Percentiles rank a stretch among this genome's conserved stretches.
phyloP scores from a whole-genome alignment of 2,888 invertebrate genomes.

The Perithous albicinctus region DNA sequence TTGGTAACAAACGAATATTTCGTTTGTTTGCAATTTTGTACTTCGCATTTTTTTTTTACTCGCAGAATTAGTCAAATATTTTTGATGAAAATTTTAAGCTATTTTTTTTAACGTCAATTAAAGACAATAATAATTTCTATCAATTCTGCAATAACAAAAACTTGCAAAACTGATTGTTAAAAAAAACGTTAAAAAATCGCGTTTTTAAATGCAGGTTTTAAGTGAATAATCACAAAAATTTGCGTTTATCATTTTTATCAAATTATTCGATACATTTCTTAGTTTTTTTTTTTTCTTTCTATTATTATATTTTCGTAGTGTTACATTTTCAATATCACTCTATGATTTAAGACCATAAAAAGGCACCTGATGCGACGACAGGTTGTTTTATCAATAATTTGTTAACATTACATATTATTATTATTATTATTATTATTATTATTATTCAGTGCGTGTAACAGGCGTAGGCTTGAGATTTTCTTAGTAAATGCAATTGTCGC shows the following conservation, averaged over 20 bases:
- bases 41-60: background rate
- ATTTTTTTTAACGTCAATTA: too few relatives aligned
- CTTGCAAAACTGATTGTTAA: too few relatives aligned
- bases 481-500: conserved; percentile 16
- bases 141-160: background rate
- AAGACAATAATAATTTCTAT: too few relatives aligned
- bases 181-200: too few relatives aligned
- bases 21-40: background rate
- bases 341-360: conserved; percentile 57
- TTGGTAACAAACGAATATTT: background rate
- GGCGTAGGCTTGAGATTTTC: conserved; percentile 45
- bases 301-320: conserved; percentile 14
- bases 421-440: conserved; percentile 6
- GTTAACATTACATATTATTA: conserved; percentile 28
- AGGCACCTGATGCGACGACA: conserved; percentile 62
- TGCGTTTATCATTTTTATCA: conserved; percentile 40
- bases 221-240: background rate
- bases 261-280: conserved; percentile 41
- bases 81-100: background rate
- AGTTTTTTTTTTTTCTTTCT: conserved; percentile 20
- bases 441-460: conserved; percentile 39
- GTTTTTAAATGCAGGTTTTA: background rate
- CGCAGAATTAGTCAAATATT: background rate
- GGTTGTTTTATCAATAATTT: conserved; percentile 41
- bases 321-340: conserved; percentile 26